A percentile compares a stretch with the other conserved stretches of the same genome.
Conservation (phyloP, 1,140 invertebrate genomes). For the Calephelis virginiensis region DNA sequence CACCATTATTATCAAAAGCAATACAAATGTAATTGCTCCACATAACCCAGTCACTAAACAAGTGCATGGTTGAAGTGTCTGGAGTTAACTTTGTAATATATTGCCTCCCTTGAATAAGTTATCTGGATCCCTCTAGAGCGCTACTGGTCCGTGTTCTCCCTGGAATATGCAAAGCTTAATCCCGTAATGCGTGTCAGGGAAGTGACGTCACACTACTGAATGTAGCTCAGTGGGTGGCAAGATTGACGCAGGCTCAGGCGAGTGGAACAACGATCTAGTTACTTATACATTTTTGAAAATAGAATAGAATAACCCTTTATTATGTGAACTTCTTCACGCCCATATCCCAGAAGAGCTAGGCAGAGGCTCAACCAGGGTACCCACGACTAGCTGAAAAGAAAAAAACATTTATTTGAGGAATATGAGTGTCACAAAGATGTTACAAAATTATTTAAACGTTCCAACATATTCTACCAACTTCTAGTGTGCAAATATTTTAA, state of each 20-base stretch:
- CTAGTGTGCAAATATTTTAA: no score
- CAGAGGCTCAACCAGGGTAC: no score
- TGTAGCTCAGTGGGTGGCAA: not conserved
- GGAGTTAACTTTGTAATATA: slow-evolving; percentile 6
- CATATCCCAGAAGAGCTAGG: no score
- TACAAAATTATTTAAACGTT: no score
- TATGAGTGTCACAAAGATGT: no score
- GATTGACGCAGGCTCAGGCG: not conserved
- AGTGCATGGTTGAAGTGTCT: slow-evolving; percentile 10
- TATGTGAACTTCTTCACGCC: no score
- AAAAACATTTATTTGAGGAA: no score
- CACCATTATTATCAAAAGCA: not conserved
- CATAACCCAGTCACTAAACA: not conserved
- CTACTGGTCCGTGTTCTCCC: slow-evolving; percentile 13
- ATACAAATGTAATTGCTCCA: slow-evolving; percentile 2
- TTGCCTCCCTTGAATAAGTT: slow-evolving; percentile 14
- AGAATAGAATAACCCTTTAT: no score
- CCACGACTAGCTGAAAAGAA: no score
- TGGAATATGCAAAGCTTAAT: slow-evolving; percentile 15
- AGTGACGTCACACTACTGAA: slow-evolving; percentile 5
- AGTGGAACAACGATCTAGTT: not conserved
- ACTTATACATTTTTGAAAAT: no score
- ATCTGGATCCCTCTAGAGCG: slow-evolving; percentile 8
- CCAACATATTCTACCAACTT: no score
- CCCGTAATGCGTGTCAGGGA: slow-evolving; percentile 1